phyloP scores from a whole-genome alignment of 2,113 vertebrate species.

The Reinhardtius hippoglossoides region DNA sequence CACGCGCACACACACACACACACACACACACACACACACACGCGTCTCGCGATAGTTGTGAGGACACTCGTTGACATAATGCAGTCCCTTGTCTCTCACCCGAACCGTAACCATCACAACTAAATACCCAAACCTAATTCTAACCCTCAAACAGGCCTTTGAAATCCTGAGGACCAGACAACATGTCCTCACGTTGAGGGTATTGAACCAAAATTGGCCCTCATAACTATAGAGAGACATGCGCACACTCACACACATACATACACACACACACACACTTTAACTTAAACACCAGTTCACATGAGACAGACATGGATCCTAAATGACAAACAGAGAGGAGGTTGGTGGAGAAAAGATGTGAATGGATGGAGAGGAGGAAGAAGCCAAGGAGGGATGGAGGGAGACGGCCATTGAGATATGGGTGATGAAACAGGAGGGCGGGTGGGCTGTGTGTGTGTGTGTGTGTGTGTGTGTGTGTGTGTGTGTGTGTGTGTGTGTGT shows the following conservation, averaged over 20 bases:
- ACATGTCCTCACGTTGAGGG: too few relatives aligned
- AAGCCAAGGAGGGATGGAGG: not conserved
- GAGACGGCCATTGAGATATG: not conserved
- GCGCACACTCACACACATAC: slow-evolving; percentile 13
- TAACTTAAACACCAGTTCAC: slow-evolving; percentile 24
- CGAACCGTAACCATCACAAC: too few relatives aligned
- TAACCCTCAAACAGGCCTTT: too few relatives aligned
- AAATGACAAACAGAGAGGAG: not conserved
- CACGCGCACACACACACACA: not conserved
- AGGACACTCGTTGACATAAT: too few relatives aligned
- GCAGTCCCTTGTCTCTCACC: too few relatives aligned
- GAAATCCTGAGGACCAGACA: too few relatives aligned
- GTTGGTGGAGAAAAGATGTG: not conserved
- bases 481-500: not conserved
- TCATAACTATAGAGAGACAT: not conserved
- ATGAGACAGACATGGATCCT: slow-evolving; percentile 11
- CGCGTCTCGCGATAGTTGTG: too few relatives aligned
- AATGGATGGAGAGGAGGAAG: slow-evolving; percentile 1
- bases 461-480: not conserved
- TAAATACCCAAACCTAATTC: too few relatives aligned
- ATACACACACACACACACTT: slow-evolving; percentile 21
- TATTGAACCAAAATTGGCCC: too few relatives aligned
- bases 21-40: slow-evolving; percentile 10
- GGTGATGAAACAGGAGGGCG: slow-evolving; percentile 8
- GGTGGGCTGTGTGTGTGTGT: slow-evolving; percentile 13